These are phyloP conservation scores for Protula sp. DNA, from an alignment of 2,888 invertebrate genomes.

Conservation along the genomic window DNA sequence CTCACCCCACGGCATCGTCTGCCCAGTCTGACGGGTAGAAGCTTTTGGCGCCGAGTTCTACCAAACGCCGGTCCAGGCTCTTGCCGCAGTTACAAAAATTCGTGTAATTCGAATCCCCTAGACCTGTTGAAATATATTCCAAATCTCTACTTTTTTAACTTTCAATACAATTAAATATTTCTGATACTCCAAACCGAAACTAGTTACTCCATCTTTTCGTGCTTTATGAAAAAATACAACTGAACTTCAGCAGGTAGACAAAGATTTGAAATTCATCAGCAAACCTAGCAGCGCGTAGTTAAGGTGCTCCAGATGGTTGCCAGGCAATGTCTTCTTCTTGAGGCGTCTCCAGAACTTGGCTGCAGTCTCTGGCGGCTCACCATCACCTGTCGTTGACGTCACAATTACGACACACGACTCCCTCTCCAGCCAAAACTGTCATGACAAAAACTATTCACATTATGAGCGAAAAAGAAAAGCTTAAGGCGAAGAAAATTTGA, in stretches of 20 bases:
- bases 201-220: too few relatives aligned
- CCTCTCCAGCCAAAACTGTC: slow-evolving; percentile 47
- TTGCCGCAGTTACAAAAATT: slow-evolving; percentile 59
- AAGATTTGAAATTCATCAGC: too few relatives aligned
- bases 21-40: slow-evolving; percentile 57
- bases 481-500: too few relatives aligned
- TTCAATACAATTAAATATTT: too few relatives aligned
- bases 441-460: not conserved
- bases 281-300: slow-evolving; percentile 57
- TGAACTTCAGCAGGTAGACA: too few relatives aligned
- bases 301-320: slow-evolving; percentile 50
- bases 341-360: slow-evolving; percentile 56
- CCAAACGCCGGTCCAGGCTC: slow-evolving; percentile 51
- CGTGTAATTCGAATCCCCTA: slow-evolving; percentile 61
- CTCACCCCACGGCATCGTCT: slow-evolving; percentile 59
- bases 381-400: slow-evolving; percentile 60
- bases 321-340: slow-evolving; percentile 49
- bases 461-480: not conserved
- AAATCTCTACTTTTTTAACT: too few relatives aligned
- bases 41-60: slow-evolving; percentile 55
- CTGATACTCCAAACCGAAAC: too few relatives aligned
- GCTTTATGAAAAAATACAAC: too few relatives aligned
- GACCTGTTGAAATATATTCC: too few relatives aligned
- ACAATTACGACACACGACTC: slow-evolving; percentile 55
- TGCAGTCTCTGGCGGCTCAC: slow-evolving; percentile 60